Conservation (phyloP, 2,797 vertebrate genomes). For the Moxostoma hubbsi region DNA sequence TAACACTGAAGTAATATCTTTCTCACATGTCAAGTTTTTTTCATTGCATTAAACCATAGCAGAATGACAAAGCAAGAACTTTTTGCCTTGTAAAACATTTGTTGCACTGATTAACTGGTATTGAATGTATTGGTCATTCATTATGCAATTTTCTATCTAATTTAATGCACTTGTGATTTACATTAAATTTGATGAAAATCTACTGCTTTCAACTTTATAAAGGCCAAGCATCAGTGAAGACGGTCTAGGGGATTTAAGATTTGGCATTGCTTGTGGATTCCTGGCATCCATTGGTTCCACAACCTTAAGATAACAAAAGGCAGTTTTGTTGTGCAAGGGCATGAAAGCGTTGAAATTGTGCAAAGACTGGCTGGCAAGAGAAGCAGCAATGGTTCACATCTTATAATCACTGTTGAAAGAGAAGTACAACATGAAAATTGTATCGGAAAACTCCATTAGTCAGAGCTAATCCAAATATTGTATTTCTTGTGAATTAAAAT, state of each 20-base stretch:
- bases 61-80: not conserved
- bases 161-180: constrained; percentile 9
- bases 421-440: not conserved
- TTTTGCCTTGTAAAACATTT: not conserved
- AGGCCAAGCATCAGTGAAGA: constrained; percentile 26
- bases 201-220: constrained; percentile 50
- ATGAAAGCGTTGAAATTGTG: constrained; percentile 33
- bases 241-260: constrained; percentile 54
- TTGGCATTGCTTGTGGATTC: constrained; percentile 63
- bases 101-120: not conserved
- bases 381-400: constrained; percentile 42
- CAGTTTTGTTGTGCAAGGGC: constrained; percentile 57
- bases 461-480: constrained; percentile 14
- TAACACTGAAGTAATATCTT: no score
- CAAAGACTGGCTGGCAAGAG: constrained; percentile 12
- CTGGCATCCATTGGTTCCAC: constrained; percentile 62
- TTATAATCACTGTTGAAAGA: constrained; percentile 17
- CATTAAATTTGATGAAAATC: not conserved
- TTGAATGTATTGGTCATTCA: not conserved
- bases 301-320: constrained; percentile 64
- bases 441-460: constrained; percentile 4
- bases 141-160: constrained; percentile 11
- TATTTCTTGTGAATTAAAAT: not conserved
- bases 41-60: no score
- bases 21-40: no score